Percentiles rank a stretch among this genome's conserved stretches.
These are phyloP conservation scores for Labeo calbasu DNA, from an alignment of 2,797 vertebrate species.

Conservation along the genomic window DNA sequence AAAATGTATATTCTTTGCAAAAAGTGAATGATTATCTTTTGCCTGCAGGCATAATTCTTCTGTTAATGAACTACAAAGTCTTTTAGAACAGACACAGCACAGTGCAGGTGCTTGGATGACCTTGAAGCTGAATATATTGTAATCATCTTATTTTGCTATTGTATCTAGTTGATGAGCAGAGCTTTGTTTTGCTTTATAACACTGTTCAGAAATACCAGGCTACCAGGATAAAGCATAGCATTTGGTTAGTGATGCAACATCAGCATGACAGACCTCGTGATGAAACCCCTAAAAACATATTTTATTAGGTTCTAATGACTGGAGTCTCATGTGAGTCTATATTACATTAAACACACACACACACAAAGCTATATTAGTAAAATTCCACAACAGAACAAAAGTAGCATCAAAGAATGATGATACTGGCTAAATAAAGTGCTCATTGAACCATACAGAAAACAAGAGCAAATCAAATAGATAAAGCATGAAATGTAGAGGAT, in stretches of 20 bases:
- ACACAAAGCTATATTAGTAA: too few species aligned
- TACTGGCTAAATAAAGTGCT: neutral
- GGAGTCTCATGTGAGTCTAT: neutral
- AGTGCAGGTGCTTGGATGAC: neutral
- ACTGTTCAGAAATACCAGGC: neutral
- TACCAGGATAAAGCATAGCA: neutral
- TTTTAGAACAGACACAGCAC: neutral
- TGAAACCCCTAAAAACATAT: neutral
- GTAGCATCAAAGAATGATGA: neutral
- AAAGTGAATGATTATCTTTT: neutral
- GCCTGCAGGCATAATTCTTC: neutral
- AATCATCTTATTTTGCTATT: constrained; percentile 4
- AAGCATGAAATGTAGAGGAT: neutral
- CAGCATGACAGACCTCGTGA: neutral
- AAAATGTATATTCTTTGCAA: neutral
- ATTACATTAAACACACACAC: neutral
- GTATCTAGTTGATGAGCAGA: neutral
- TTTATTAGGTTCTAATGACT: neutral
- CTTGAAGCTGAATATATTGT: neutral
- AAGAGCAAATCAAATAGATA: neutral
- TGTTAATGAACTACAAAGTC: neutral
- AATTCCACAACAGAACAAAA: neutral
- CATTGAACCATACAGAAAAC: neutral
- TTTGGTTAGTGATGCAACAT: neutral
- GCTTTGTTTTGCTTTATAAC: constrained; percentile 3